Conservation (phyloP, 2,888 invertebrate genomes). For the Caenorhabditis becei region DNA sequence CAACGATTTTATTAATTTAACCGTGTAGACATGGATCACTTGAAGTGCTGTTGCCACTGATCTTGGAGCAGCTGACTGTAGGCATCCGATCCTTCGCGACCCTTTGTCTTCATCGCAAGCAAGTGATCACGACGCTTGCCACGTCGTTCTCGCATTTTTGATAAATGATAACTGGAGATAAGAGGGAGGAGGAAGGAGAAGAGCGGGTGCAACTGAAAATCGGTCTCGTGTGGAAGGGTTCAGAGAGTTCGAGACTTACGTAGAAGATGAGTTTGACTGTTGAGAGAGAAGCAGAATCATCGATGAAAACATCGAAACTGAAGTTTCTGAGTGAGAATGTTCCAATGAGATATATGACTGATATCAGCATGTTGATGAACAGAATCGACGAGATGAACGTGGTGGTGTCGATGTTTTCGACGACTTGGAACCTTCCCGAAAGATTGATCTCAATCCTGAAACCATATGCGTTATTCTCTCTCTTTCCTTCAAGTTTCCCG, state of each 20-base stretch:
- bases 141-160: conserved; percentile 45
- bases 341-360: conserved; percentile 36
- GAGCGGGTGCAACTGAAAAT: conserved; percentile 55
- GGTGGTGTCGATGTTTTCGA: conserved; percentile 58
- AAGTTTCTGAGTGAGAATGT: conserved; percentile 47
- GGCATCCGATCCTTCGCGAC: conserved; percentile 59
- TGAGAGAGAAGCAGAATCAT: conserved; percentile 22
- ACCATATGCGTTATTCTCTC: not conserved
- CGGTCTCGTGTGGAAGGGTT: not conserved
- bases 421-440: conserved; percentile 50
- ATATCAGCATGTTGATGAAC: conserved; percentile 39
- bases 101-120: conserved; percentile 53
- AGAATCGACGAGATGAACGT: conserved; percentile 53
- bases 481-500: not conserved
- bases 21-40: conserved; percentile 8
- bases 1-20: not conserved
- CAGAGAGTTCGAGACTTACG: conserved; percentile 17
- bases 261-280: conserved; percentile 52
- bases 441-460: conserved; percentile 51
- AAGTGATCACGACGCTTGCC: conserved; percentile 38
- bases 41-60: conserved; percentile 55
- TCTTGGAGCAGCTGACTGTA: conserved; percentile 53
- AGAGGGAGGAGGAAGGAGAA: conserved; percentile 55
- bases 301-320: conserved; percentile 41
- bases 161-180: conserved; percentile 50